Base-by-base conservation (phyloP, 2,113 vertebrate genomes). In the Meleagris gallopavo region DNA sequence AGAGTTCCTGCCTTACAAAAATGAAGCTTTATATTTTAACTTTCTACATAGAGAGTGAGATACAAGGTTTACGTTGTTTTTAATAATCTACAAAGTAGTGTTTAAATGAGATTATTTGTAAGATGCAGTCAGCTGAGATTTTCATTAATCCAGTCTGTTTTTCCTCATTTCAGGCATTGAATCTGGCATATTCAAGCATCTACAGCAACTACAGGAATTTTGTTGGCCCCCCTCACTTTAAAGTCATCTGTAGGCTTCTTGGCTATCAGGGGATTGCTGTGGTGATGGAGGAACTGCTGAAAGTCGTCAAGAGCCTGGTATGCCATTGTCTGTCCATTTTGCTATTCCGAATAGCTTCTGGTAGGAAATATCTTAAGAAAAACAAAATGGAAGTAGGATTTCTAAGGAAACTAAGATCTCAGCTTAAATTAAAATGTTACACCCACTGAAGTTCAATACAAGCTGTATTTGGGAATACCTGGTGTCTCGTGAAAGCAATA, bases 231-330 rank as follows among this genome's bases (percentile, higher is more conserved):
- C 98, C 98, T 8, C 98, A 99, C 89, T 98, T 99, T 71, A 98
- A 98, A 96, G 98, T 98, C 67, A 98, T 99, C 94, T 99, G 98
- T 95, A 96, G 98, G 75, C 98, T 99, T 58, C 97, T 99, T 10
- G 98, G 98, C 30, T 99, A 99, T 87, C 98, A 99, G 95, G 98
- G 98, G 36, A 99, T 99, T 25, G 98, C 98, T 4, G 98, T 99
- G 64, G 98, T 99, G 86, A 99, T 99, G 98, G 98, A 99, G 54
- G 98, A 99, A 84, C 90, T 99, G 88, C 97, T 99, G 89, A 99
- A 99, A 96, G 98, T 99, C 11, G 98, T 99, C 83, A 99, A 99
- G 96, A 99, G 98, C 93, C 96, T 99, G 98, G 98, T 99, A 97
- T 76, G 97, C 91, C 61, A 54, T 57, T 72, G 32, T 60, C 61